Base-by-base conservation (phyloP, 53 echinoderm and acorn worm genomes). In the Astropecten irregularis region DNA sequence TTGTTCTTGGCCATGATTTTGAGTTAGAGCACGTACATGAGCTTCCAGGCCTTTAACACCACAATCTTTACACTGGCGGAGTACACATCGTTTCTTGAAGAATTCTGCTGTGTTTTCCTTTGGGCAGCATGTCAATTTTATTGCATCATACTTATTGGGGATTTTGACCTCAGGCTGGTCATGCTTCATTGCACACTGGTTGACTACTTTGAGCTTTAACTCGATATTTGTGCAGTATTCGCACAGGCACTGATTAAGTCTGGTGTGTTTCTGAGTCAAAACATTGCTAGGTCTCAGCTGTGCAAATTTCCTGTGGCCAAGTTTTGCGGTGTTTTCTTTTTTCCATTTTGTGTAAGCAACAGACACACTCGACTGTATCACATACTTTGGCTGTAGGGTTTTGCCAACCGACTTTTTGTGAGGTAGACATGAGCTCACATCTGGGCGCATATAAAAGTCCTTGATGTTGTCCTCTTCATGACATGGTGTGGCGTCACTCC, bases 141-240 rank as follows among this genome's bases (percentile, higher is more conserved):
- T 22, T 0, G 49, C 34, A 8, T 74, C 40, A 11, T 85, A 73
- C 14, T 48, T 61, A 52, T 85, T 31, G 4, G 32, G 19, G 21
- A 62, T 62, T 9, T 25, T 73, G 1, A 15, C 40, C 13, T 74
- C 38, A 13, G 34, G 48, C 39, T 14, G 49, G 3, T 73, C 33
- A 18, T 74, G 50, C 0, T 28, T 62, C 33, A 48, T 13, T 4
- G 74, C 62, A 2, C 13, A 38, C 21, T 36, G 48, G 9, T 64
- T 48, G 13, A 76, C 2, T 1, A 28, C 35, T 27, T 76, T 59
- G 3, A 82, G 35, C 14, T 82, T 82, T 18, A 73, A 32, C 32
- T 85, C 74, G 7, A 85, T 38, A n/a, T 85, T 74, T 0, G 74
- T 66, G 38, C 85, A 85, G 32, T 85, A 76, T 31, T 85, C 85